A percentile compares a stretch with the other conserved stretches of the same genome.
These are phyloP conservation scores for Omphaloscelis lunosa DNA, from an alignment of 2,888 invertebrate genomes.

Conservation along the genomic window DNA sequence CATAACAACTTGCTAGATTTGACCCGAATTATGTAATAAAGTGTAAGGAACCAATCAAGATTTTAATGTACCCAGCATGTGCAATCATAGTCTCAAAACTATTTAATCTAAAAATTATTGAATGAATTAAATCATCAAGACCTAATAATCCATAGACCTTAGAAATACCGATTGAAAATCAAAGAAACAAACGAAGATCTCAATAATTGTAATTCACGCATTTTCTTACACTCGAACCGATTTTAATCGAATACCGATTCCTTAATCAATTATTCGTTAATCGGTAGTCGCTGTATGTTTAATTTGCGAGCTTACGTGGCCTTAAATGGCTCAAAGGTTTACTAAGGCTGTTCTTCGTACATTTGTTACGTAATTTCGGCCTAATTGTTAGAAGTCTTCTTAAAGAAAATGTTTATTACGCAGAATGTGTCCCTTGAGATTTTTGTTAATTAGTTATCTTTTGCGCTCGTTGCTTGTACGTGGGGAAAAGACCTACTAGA, in stretches of 20 bases:
- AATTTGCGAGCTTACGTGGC: slow-evolving; percentile 55
- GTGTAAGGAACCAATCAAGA: not conserved
- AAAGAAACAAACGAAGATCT: slow-evolving; percentile 7
- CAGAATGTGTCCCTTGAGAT: slow-evolving; percentile 43
- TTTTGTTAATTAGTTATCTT: slow-evolving; percentile 51
- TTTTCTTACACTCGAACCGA: slow-evolving; percentile 35
- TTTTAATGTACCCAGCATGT: not conserved
- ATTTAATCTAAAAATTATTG: not conserved
- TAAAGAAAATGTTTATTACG: slow-evolving; percentile 50
- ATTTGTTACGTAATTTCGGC: slow-evolving; percentile 47
- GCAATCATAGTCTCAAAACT: not conserved
- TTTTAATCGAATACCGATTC: slow-evolving; percentile 51
- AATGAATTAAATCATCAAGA: not conserved
- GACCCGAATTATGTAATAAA: not conserved
- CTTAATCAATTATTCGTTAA: slow-evolving; percentile 49
- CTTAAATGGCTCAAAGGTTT: slow-evolving; percentile 24
- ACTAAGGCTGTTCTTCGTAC: slow-evolving; percentile 23
- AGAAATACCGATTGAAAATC: slow-evolving; percentile 28
- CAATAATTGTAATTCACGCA: slow-evolving; percentile 37
- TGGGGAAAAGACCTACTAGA: not conserved
- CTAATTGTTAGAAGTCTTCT: slow-evolving; percentile 40
- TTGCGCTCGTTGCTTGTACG: slow-evolving; percentile 14
- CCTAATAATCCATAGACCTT: slow-evolving; percentile 7
- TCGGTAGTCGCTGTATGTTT: slow-evolving; percentile 52
- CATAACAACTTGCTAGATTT: not conserved